A percentile compares a stretch with the other conserved stretches of the same genome.
Conservation (phyloP, 2,888 invertebrate genomes). For the Kryphioiulus occultus region DNA sequence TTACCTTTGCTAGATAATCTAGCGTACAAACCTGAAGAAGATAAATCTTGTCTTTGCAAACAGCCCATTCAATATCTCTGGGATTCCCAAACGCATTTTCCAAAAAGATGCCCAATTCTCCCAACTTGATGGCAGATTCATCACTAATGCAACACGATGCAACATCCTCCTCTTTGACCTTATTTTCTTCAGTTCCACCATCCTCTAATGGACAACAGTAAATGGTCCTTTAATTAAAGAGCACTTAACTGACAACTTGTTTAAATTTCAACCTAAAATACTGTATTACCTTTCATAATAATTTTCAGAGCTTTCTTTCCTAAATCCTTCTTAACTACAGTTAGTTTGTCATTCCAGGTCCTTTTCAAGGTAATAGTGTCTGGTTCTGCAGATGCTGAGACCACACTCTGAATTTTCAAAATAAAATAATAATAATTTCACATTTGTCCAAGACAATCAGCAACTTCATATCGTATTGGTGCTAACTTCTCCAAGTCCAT, state of each 20-base stretch:
- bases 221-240: too few species aligned
- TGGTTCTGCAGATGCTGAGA: constrained; percentile 79
- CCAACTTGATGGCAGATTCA: constrained; percentile 68
- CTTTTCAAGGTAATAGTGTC: constrained; percentile 73
- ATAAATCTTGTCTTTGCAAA: constrained; percentile 63
- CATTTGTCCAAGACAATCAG: neutral
- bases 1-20: neutral
- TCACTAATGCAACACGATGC: constrained; percentile 62
- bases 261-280: too few species aligned
- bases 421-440: constrained; percentile 26
- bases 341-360: constrained; percentile 63
- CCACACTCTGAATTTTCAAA: constrained; percentile 74
- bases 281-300: constrained; percentile 46
- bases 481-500: constrained; percentile 80
- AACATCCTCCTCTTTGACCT: constrained; percentile 59
- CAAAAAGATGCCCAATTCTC: constrained; percentile 68
- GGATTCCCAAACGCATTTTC: constrained; percentile 74
- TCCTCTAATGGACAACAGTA: constrained; percentile 56
- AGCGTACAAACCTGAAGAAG: constrained; percentile 57
- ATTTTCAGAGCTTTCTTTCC: constrained; percentile 46
- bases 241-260: too few species aligned
- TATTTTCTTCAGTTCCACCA: constrained; percentile 63
- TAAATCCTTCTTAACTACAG: constrained; percentile 62
- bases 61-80: constrained; percentile 84
- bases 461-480: neutral